phyloP scores from a whole-genome alignment of 2,113 vertebrate species.

The Aptenodytes patagonicus region DNA sequence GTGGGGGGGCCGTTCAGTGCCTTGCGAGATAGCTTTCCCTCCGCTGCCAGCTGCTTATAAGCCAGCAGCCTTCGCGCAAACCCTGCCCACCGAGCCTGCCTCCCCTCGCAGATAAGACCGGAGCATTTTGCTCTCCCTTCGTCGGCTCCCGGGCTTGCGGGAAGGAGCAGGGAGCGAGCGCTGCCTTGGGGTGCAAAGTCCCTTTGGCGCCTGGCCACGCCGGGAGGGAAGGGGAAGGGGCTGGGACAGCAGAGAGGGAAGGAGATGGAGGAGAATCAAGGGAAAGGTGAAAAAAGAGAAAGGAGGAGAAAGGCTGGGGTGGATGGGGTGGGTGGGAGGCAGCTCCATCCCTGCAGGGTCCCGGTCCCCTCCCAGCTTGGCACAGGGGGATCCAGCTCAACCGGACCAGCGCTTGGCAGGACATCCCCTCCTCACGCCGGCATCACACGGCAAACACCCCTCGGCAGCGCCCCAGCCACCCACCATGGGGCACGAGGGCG shows the following conservation, averaged over 20 bases:
- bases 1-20: not conserved
- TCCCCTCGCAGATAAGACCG: not conserved
- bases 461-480: not conserved
- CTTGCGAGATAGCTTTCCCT: not conserved
- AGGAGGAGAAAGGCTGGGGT: not conserved
- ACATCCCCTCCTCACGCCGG: rapidly evolving
- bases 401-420: rapidly evolving
- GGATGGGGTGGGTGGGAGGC: not conserved
- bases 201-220: not conserved
- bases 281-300: not conserved
- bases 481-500: rapidly evolving
- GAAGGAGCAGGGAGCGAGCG: not conserved
- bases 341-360: not conserved
- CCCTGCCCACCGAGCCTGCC: conserved; percentile 64
- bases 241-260: not conserved
- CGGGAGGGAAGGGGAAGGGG: not conserved
- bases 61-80: not conserved
- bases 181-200: conserved; percentile 2
- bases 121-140: not conserved
- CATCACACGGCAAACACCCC: rapidly evolving
- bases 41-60: conserved; percentile 50
- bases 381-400: rapidly evolving
- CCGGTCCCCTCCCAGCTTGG: not conserved
- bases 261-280: not conserved
- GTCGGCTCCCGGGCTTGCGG: not conserved